Base-by-base conservation (phyloP, 2,888 invertebrate species). In the Cosmopolites sordidus region DNA sequence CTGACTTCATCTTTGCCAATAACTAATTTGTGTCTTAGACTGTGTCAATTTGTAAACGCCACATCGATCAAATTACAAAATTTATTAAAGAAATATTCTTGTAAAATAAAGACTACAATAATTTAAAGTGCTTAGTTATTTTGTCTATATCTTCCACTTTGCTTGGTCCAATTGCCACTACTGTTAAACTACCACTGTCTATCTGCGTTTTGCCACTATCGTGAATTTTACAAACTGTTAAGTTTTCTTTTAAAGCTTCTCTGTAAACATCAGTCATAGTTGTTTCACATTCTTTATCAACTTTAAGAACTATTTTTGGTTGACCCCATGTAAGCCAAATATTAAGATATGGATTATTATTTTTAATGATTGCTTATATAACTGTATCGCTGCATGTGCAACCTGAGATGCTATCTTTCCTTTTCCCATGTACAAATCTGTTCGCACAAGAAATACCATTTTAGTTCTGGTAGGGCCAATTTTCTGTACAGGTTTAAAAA, bases 331-430 rank as follows among this genome's bases (percentile, higher is more conserved):
- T 62, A 58, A 82, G 75, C 90, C 90, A 91, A 6, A 73, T 64
- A 30, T 78, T 73, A n/a, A 85, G 68, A 6, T 78, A 61, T 5
- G 76, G 70, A 43, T 74, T 72, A 43, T 75, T 68, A 42, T 66
- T 70, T 44, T 72, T 6, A 70, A 58, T 1, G 80, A 74, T 60
- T 76, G 73, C 62, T 83, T 79, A 66, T 82, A 86, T 62, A 87
- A 84, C 49, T 81, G 75, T 6, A 90, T 75, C 1, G 89, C 84
- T 0, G 89, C 90, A 73, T 91, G 90, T 9, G 86, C 82, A 72
- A 87, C 88, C 73, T 89, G 89, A 1, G 89, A 83, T 8, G 87
- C 90, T 40, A 82, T 79, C 76, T 91, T 91, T 3, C 90, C 87
- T 69, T 81, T 84, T 8, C 83, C 81, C 88, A 91, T 89, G 61